phyloP scores from a whole-genome alignment of 2,797 vertebrate genomes.

The Syncerus caffer region DNA sequence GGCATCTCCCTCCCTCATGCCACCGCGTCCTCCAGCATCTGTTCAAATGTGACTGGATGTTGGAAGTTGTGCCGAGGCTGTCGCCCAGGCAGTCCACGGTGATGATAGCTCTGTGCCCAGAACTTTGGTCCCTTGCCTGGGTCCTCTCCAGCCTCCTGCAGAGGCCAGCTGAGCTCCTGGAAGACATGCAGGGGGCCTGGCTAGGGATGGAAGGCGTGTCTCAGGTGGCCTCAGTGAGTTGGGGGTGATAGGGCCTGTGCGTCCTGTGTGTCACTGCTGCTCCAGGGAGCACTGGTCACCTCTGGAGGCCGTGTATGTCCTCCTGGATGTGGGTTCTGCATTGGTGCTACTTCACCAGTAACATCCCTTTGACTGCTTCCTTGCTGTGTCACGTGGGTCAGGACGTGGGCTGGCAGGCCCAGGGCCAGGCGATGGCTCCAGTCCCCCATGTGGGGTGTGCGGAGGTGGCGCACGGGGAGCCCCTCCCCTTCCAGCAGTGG shows the following conservation, averaged over 20 bases:
- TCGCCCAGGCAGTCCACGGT: accelerated
- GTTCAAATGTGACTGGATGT: not conserved
- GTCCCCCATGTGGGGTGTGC: not conserved
- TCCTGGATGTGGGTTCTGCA: not conserved
- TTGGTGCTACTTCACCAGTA: not conserved
- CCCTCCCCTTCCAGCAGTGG: not conserved
- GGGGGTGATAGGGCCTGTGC: not conserved
- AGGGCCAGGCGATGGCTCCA: not conserved
- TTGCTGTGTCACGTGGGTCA: not conserved
- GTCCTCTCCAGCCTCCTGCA: not conserved
- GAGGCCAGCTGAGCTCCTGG: not conserved
- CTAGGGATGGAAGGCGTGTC: not conserved
- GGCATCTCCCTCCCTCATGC: not conserved
- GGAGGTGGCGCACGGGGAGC: not conserved
- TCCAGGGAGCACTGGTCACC: not conserved
- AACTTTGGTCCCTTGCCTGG: not conserved
- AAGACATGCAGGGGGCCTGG: not conserved
- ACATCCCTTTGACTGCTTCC: not conserved
- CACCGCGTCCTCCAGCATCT: not conserved
- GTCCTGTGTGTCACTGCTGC: not conserved
- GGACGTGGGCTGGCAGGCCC: not conserved
- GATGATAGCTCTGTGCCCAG: not conserved
- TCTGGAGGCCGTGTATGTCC: not conserved
- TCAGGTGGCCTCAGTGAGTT: not conserved
- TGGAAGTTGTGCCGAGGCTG: not conserved